These are phyloP conservation scores for Hephaestus fuliginosus DNA, from an alignment of 2,797 vertebrate genomes.

Conservation along the genomic window DNA sequence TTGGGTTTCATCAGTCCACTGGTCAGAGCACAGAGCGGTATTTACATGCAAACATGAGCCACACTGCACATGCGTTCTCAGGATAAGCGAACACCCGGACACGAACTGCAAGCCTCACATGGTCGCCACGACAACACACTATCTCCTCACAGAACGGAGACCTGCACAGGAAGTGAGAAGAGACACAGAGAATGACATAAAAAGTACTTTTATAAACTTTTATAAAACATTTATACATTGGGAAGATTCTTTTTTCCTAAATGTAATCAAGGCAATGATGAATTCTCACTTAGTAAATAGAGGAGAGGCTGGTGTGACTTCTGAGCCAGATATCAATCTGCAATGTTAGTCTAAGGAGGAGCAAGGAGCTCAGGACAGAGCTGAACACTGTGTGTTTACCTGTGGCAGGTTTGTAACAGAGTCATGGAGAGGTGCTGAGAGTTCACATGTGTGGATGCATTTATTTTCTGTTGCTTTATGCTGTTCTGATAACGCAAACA, in stretches of 20 bases:
- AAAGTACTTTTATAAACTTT: neutral
- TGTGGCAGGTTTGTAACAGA: neutral
- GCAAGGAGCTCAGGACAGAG: neutral
- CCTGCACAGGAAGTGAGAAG: slow-evolving; percentile 81
- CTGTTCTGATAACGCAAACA: neutral
- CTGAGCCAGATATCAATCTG: neutral
- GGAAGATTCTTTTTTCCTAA: neutral
- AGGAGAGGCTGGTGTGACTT: neutral
- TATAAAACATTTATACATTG: neutral
- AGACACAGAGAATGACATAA: slow-evolving; percentile 1
- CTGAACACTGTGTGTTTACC: neutral
- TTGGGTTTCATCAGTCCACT: rapidly evolving
- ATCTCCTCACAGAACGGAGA: slow-evolving; percentile 97
- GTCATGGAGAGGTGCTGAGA: neutral
- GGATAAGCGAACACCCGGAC: slow-evolving; percentile 94
- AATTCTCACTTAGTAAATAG: neutral
- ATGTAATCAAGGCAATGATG: no score
- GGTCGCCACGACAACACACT: slow-evolving; percentile 94
- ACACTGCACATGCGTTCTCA: slow-evolving; percentile 94
- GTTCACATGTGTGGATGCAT: neutral
- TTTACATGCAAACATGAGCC: slow-evolving; percentile 99
- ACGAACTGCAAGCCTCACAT: slow-evolving; percentile 94
- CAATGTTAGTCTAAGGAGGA: neutral
- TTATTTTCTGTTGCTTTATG: slow-evolving; percentile 1
- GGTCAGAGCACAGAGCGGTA: slow-evolving; percentile 94